A percentile compares a stretch with the other conserved stretches of the same genome.
Conservation (phyloP, 37 sponge, comb jelly and placozoan genomes). For the Dysidea cf. avara region DNA sequence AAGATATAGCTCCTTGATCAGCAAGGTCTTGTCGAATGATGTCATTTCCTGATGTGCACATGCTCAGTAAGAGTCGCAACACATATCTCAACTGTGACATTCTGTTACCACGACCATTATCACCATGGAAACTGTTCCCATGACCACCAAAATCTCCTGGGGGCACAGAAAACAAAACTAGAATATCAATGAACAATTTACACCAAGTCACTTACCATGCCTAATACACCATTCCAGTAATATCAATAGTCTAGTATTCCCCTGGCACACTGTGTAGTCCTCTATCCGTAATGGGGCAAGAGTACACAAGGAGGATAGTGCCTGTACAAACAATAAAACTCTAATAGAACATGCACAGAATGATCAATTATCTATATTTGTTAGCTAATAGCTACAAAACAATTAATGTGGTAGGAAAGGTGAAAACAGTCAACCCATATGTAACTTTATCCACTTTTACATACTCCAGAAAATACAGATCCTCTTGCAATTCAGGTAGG, state of each 20-base stretch:
- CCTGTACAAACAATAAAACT: slow-evolving; percentile 40
- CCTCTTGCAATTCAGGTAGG: no score
- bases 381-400: no score
- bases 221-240: slow-evolving; percentile 91
- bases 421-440: no score
- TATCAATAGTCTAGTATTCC: slow-evolving; percentile 88
- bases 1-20: slow-evolving; percentile 89
- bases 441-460: no score
- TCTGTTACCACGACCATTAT: slow-evolving; percentile 76
- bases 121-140: slow-evolving; percentile 93
- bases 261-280: slow-evolving; percentile 92
- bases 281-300: slow-evolving; percentile 72
- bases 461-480: no score
- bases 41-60: slow-evolving; percentile 72
- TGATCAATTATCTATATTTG: neutral
- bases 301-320: slow-evolving; percentile 80
- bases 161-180: neutral
- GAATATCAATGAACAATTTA: neutral
- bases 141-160: slow-evolving; percentile 71
- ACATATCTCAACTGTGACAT: slow-evolving; percentile 80
- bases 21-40: slow-evolving; percentile 77
- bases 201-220: slow-evolving; percentile 24
- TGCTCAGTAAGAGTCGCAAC: slow-evolving; percentile 80
- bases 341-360: neutral
- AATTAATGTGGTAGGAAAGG: no score